phyloP scores from a whole-genome alignment of 2,888 invertebrate species.

The Callinectes sapidus region DNA sequence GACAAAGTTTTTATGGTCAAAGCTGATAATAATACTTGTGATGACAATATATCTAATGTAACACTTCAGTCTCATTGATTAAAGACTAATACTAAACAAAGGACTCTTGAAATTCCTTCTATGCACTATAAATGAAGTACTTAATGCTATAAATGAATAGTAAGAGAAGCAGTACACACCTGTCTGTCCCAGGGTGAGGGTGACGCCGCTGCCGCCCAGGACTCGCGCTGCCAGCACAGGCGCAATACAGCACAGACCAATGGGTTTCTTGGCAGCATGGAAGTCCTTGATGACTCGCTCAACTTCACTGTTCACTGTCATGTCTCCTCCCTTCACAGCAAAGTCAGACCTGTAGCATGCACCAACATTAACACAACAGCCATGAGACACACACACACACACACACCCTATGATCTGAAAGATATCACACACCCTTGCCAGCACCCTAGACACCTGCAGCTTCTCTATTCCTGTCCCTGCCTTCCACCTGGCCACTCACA shows the following conservation, averaged over 20 bases:
- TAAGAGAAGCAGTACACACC: constrained; percentile 74
- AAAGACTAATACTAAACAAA: background rate
- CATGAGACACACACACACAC: too few species aligned
- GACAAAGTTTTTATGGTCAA: background rate
- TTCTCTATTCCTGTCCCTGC: background rate
- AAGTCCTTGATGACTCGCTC: constrained; percentile 78
- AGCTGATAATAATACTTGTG: background rate
- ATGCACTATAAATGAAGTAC: background rate
- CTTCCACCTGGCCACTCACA: constrained; percentile 76
- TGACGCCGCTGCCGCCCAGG: constrained; percentile 74
- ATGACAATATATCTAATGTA: background rate
- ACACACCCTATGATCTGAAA: background rate
- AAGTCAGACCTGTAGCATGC: constrained; percentile 77
- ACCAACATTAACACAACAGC: background rate
- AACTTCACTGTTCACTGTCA: constrained; percentile 77
- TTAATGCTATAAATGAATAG: background rate
- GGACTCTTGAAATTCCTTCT: background rate
- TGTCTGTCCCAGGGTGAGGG: constrained; percentile 76
- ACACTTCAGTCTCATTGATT: background rate
- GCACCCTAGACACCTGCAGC: background rate
- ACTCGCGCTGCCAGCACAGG: constrained; percentile 78
- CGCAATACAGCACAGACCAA: constrained; percentile 79
- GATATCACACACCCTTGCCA: background rate
- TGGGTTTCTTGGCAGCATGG: constrained; percentile 78
- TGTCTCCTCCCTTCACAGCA: constrained; percentile 77